Base-by-base conservation (phyloP, 2,888 invertebrate species). In the Lepetodrilus schrolli region DNA sequence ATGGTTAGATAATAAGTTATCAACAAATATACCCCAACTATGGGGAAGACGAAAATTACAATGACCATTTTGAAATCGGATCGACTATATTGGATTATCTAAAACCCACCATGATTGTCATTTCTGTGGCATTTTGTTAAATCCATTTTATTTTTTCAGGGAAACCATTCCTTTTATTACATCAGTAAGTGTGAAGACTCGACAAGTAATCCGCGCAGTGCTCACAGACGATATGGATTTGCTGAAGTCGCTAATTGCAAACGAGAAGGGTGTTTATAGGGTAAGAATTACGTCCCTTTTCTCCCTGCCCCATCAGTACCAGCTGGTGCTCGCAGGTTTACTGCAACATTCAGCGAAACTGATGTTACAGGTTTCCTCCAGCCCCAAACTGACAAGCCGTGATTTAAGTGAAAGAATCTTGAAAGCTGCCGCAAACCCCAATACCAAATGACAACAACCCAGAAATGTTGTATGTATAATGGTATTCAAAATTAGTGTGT, bases 121-220 rank as follows among this genome's bases (percentile, higher is more conserved):
- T 4, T 47, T 47, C 17, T 3, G 47, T 47, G 17, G 47, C 20
- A 48, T 17, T n/a, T n/a, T n/a, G n/a, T n/a, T n/a, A n/a, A n/a
- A n/a, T n/a, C 48, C 20, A 50, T 72, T 72, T 70, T 73, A 51
- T 70, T n/a, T 66, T 84, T 84, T 23, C 82, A 91, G 91, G 71
- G 87, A 88, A 66, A 83, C 85, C 73, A 85, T 92, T 50, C 92
- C 92, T 13, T 91, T 89, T 78, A 87, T 92, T 43, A n/a, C n/a
- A n/a, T 92, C 92, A 13, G 87, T 90, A 17, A 75, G 82, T 5
- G 88, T 89, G 2, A 88, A 91, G 73, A 90, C 90, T 13, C 91
- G 91, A 74, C 85, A 92, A 70, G 83, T 90, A n/a, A 90, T 91
- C 74, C 83, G 92, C 68, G 92, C 92, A 43, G 90, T 92, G n/a